Base-by-base conservation (phyloP, 2,888 invertebrate species). In the Oegoconia quadripuncta region DNA sequence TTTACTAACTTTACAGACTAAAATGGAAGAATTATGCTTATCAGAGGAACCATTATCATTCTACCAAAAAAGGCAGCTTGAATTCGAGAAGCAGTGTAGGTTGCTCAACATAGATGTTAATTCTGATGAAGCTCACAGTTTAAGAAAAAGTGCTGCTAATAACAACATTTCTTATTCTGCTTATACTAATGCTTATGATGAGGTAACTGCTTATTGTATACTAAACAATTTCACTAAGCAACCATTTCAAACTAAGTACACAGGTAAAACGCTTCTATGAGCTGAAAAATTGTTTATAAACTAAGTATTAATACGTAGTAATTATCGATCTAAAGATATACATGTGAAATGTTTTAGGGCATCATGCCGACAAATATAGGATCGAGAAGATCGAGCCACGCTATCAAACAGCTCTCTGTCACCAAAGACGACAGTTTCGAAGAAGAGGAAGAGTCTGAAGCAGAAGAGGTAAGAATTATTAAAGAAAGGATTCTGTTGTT, bases 401-500 rank as follows among this genome's bases (percentile, higher is more conserved):
- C 88, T 1, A 74, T 88, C 52, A 88, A 69, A 40, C 88, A 88
- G 44, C 72, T 87, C 2, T 88, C 88, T 2, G 77, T 87, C 25
- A 89, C 84, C 40, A 88, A 72, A 70, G 89, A 87, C 46, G 83
- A 88, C 38, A 88, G 88, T 38, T 89, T 89, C 51, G 88, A 88
- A 57, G 88, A 88, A 55, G 88, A 88, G 53, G 79, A 84, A 16
- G 88, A 86, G 50, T 88, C 89, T n/a, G 86, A 89, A 36, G 78
- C 72, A 15, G 89, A 88, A 47, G 90, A 88, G 73, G 88, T 88
- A 70, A 70, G n/a, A n/a, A n/a, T n/a, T n/a, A n/a, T n/a, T n/a
- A n/a, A n/a, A n/a, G n/a, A 23, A 23, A 23, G 23, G 23, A 9
- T 23, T 8, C 22, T 26, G 14, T 6, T n/a, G n/a, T n/a, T n/a